Evolutionary conservation across 2,797 vertebrate genomes (phyloP), one percentile per base, ranked within the genome.

Genomic region (Salarias fasciatus): DNA sequence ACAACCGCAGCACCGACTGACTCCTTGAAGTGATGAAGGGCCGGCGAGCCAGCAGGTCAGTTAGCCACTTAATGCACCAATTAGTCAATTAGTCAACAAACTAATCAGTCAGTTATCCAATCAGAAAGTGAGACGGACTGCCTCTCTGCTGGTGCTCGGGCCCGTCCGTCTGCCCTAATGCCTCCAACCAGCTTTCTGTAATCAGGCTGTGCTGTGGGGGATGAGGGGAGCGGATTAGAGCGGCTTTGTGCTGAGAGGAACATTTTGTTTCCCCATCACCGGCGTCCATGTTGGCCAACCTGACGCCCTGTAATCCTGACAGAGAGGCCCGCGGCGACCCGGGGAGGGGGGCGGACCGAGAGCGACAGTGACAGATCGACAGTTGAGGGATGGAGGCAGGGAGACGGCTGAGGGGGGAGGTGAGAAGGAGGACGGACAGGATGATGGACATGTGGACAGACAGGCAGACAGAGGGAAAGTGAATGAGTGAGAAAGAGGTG

Each of bases 181-280:
- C 46, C 31, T 8, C 31, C 72, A 61, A 47, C 64, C 73, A 53
- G 77, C 77, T 84, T 77, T 75, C 75, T 70, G 72, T 87, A 89
- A 87, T 86, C 81, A 74, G 85, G 72, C 70, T 82, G 46, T 58
- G 85, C 71, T 57, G 69, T 30, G 58, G 73, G n/a, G 79, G 69
- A 49, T 58, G 78, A 69, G 68, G 72, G 61, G 59, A 73, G 71
- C 50, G 64, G 91, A 91, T 91, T 89, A 91, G 51, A 65, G 69
- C 55, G 68, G 90, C 87, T 88, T 91, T 89, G 79, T 76, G 87
- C 83, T 38, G 58, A 73, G 82, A 84, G 78, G 88, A 89, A 90
- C 87, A 90, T 89, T 90, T 88, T 91, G 90, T 91, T 92, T 91
- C 87, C 88, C 88, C 88, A 88, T 75, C 71, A 78, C 42, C 44